Percentiles rank a stretch among this genome's conserved stretches.
These are phyloP conservation scores for Falco columbarius DNA, from an alignment of 2,797 vertebrate species.

Conservation along the genomic window DNA sequence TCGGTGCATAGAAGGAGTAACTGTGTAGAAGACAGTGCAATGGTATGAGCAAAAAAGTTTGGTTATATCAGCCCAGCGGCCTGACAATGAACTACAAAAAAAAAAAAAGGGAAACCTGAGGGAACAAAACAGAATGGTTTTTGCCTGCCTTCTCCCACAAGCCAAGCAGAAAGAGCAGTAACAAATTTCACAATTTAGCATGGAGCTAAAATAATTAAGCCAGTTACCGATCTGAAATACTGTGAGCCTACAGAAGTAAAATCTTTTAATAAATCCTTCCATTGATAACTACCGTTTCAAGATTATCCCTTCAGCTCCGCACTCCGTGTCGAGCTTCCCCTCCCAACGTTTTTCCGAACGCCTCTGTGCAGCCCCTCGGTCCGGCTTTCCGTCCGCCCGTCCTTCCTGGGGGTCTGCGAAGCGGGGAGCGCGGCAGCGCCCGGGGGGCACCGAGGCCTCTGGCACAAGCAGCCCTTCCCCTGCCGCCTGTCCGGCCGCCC, in stretches of 20 bases:
- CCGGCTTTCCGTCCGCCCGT: no score
- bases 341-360: fast-evolving
- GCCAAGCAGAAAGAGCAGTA: background rate
- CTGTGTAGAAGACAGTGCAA: background rate
- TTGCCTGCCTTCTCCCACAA: background rate
- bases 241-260: background rate
- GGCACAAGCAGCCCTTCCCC: background rate
- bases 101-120: background rate
- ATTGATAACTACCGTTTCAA: background rate
- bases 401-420: fast-evolving
- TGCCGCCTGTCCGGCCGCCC: fast-evolving
- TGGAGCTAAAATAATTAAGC: background rate
- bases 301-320: background rate
- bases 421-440: fast-evolving
- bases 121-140: background rate
- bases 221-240: background rate
- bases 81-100: background rate
- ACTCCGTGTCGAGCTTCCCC: fast-evolving
- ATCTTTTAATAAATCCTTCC: background rate
- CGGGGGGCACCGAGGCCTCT: fast-evolving
- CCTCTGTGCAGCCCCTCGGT: fast-evolving
- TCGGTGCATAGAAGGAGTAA: fast-evolving
- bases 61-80: background rate
- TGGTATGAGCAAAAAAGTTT: fast-evolving
- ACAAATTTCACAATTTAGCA: background rate